These are phyloP conservation scores for Brachyistius frenatus DNA, from an alignment of 2,113 vertebrate species.

Conservation along the genomic window DNA sequence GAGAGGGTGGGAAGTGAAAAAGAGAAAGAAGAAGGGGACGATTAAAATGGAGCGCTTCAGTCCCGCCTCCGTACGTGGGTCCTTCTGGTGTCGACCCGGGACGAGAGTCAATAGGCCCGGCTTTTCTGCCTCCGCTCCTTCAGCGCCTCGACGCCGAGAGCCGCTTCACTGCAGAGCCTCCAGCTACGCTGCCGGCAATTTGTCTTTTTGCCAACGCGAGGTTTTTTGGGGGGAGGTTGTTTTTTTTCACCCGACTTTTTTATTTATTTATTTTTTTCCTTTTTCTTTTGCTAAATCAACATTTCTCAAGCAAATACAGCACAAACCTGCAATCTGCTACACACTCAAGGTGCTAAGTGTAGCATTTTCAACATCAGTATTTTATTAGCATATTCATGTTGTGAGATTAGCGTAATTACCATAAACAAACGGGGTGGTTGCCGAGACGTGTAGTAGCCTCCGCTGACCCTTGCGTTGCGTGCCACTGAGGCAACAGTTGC, in stretches of 20 bases:
- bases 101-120: constrained; percentile 63
- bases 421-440: constrained; percentile 37
- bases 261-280: background rate
- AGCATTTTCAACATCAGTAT: constrained; percentile 33
- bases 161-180: constrained; percentile 70
- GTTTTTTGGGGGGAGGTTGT: background rate
- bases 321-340: constrained; percentile 36
- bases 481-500: background rate
- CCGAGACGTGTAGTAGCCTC: constrained; percentile 3
- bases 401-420: constrained; percentile 41
- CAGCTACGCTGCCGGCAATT: constrained; percentile 66
- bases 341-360: constrained; percentile 20
- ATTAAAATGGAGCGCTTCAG: constrained; percentile 42
- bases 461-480: background rate
- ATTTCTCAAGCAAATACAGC: constrained; percentile 56
- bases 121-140: constrained; percentile 67
- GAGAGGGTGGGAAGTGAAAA: background rate
- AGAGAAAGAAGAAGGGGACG: constrained; percentile 16
- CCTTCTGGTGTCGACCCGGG: constrained; percentile 46
- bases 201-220: constrained; percentile 73
- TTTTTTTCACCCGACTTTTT: constrained; percentile 4
- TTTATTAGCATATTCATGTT: constrained; percentile 40
- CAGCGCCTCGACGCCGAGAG: constrained; percentile 54
- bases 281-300: constrained; percentile 65
- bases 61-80: constrained; percentile 52